Conservation (phyloP, 2,888 invertebrate species). For the Zelleria hepariella region DNA sequence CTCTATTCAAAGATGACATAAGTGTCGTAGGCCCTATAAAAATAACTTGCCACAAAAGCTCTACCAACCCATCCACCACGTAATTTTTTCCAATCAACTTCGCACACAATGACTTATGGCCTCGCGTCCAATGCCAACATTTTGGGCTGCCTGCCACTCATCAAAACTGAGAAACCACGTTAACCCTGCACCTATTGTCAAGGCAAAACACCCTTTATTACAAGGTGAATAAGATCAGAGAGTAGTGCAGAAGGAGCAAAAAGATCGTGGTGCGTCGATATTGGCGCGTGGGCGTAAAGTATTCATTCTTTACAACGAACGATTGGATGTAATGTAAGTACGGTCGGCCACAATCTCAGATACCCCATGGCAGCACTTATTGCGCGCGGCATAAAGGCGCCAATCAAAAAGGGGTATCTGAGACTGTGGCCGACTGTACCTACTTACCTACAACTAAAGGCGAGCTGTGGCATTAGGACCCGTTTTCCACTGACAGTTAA, state of each 20-base stretch:
- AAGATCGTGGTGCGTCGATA: not conserved
- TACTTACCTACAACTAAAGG: too few relatives aligned
- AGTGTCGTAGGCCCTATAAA: too few relatives aligned
- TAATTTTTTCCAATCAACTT: constrained; percentile 11
- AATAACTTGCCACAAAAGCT: too few relatives aligned
- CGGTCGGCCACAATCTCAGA: too few relatives aligned
- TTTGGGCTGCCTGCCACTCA: not conserved
- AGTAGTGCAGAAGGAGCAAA: not conserved
- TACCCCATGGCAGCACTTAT: too few relatives aligned
- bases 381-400: too few relatives aligned
- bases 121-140: constrained; percentile 26
- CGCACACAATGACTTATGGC: constrained; percentile 16
- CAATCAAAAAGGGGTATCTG: too few relatives aligned
- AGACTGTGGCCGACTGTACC: too few relatives aligned
- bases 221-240: not conserved
- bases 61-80: not conserved
- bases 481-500: too few relatives aligned
- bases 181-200: not conserved
- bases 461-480: too few relatives aligned
- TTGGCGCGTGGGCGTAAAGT: constrained; percentile 2
- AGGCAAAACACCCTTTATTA: not conserved
- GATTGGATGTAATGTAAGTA: too few relatives aligned
- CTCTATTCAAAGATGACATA: too few relatives aligned
- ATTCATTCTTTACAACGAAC: not conserved
- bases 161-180: not conserved